phyloP scores from a whole-genome alignment of 2,797 vertebrate genomes.

The Lindbergichthys nudifrons region DNA sequence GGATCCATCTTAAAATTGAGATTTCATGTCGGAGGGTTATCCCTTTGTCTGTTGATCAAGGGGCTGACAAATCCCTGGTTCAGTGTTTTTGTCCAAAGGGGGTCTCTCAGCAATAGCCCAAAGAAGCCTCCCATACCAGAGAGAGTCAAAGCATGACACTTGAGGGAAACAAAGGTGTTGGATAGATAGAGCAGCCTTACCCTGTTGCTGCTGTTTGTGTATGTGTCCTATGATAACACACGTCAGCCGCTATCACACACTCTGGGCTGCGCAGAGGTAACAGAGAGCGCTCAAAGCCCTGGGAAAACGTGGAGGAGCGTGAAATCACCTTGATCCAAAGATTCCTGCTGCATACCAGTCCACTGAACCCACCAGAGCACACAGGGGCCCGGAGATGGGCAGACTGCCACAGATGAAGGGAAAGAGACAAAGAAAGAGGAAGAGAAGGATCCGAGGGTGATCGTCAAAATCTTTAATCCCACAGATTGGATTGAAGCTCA shows the following conservation, averaged over 20 bases:
- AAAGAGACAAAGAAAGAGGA: constrained; percentile 60
- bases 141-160: constrained; percentile 66
- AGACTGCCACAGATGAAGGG: constrained; percentile 74
- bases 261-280: constrained; percentile 80
- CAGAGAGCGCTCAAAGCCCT: constrained; percentile 78
- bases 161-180: constrained; percentile 77
- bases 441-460: constrained; percentile 57
- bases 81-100: constrained; percentile 45
- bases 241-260: constrained; percentile 81
- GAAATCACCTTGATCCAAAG: constrained; percentile 88
- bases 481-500: constrained; percentile 68
- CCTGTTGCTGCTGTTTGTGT: constrained; percentile 70
- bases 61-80: constrained; percentile 51
- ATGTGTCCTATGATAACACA: constrained; percentile 83
- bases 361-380: constrained; percentile 80
- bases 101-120: constrained; percentile 50
- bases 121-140: constrained; percentile 62
- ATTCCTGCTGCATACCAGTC: constrained; percentile 86
- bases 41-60: constrained; percentile 44
- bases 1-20: constrained; percentile 67
- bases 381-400: constrained; percentile 78
- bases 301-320: constrained; percentile 87
- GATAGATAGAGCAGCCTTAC: constrained; percentile 74
- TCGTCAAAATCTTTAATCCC: constrained; percentile 71
- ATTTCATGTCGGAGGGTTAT: constrained; percentile 64